phyloP scores from a whole-genome alignment of 1,140 invertebrate species.

The Zaprionus nigranus region DNA sequence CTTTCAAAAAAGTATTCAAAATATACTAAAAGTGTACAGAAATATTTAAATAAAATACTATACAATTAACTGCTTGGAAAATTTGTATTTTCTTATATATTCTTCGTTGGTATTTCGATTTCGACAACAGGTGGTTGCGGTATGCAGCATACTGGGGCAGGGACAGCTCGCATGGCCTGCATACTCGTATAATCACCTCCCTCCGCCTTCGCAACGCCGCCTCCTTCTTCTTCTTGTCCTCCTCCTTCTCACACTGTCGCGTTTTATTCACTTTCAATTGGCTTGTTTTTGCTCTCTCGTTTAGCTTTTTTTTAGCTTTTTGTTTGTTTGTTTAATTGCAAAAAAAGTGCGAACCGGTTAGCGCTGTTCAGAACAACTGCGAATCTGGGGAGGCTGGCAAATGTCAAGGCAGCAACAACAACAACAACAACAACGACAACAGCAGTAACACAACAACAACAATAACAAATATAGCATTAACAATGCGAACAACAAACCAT shows the following conservation, averaged over 20 bases:
- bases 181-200: not conserved
- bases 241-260: constrained; percentile 12
- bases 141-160: constrained; percentile 33
- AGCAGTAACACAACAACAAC: not conserved
- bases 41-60: not conserved
- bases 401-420: constrained; percentile 59
- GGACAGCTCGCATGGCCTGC: constrained; percentile 25
- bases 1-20: not conserved
- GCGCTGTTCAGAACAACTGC: constrained; percentile 40
- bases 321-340: constrained; percentile 61
- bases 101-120: constrained; percentile 7
- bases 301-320: constrained; percentile 31
- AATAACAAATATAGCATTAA: not conserved
- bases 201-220: not conserved
- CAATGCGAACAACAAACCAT: constrained; percentile 25
- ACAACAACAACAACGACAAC: constrained; percentile 3
- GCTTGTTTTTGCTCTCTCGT: constrained; percentile 16
- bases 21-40: not conserved
- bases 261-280: constrained; percentile 16
- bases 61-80: not conserved
- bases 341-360: constrained; percentile 59
- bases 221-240: too few relatives aligned
- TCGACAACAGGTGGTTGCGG: constrained; percentile 21
- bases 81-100: not conserved
- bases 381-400: constrained; percentile 50